Conservation (phyloP, 2,888 invertebrate genomes). For the Teinopalpus imperialis region DNA sequence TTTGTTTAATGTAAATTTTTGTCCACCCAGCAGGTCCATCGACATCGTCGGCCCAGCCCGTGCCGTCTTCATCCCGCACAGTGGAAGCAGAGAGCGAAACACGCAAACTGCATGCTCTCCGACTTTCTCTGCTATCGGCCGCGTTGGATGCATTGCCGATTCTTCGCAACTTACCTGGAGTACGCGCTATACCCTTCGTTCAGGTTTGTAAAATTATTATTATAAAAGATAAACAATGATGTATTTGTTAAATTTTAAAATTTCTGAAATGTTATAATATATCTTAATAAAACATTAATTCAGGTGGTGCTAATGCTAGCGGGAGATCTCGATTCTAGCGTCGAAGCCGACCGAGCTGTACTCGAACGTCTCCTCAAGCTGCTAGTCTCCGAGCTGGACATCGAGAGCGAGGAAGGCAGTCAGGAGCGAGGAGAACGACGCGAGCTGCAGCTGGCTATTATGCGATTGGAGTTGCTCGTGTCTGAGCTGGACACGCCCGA, state of each 20-base stretch:
- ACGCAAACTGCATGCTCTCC: conserved; percentile 84
- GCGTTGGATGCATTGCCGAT: conserved; percentile 90
- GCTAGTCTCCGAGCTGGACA: conserved; percentile 87
- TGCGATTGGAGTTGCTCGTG: conserved; percentile 89
- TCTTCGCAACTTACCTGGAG: conserved; percentile 89
- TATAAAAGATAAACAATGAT: no score
- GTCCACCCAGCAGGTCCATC: conserved; percentile 57
- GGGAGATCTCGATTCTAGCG: conserved; percentile 92
- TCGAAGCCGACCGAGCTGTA: conserved; percentile 89
- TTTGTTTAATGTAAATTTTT: no score
- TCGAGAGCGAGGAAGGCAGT: conserved; percentile 71
- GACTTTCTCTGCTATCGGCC: conserved; percentile 87
- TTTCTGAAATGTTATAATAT: no score
- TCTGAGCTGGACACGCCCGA: conserved; percentile 86
- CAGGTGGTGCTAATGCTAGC: conserved; percentile 94
- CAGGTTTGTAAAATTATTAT: conserved; percentile 88
- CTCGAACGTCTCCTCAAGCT: conserved; percentile 88
- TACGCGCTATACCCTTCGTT: conserved; percentile 94
- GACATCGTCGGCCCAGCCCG: conserved; percentile 55
- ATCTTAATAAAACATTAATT: no score
- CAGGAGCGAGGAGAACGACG: conserved; percentile 85
- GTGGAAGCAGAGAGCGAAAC: conserved; percentile 70
- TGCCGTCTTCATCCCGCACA: conserved; percentile 56
- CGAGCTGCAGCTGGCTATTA: conserved; percentile 94
- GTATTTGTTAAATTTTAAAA: no score